These are phyloP conservation scores for Epirrita christyi DNA, from an alignment of 2,888 invertebrate genomes.

Conservation along the genomic window DNA sequence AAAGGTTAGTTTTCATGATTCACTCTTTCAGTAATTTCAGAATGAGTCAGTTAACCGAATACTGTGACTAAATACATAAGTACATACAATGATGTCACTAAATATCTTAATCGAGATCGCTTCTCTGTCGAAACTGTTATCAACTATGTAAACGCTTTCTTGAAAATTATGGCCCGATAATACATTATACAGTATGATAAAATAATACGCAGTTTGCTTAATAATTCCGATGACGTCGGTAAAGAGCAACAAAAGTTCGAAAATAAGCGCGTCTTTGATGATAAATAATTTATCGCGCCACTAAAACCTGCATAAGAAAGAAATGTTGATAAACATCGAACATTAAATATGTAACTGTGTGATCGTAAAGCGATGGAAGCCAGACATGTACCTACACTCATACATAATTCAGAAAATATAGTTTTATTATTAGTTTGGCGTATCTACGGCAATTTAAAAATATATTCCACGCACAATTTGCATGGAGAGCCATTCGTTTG, in stretches of 20 bases:
- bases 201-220: slow-evolving; percentile 60
- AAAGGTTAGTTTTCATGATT: slow-evolving; percentile 49
- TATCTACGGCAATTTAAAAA: slow-evolving; percentile 68
- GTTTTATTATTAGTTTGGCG: slow-evolving; percentile 52
- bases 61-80: slow-evolving; percentile 48
- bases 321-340: slow-evolving; percentile 85
- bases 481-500: slow-evolving; percentile 64
- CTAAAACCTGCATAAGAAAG: slow-evolving; percentile 84
- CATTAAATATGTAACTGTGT: slow-evolving; percentile 84
- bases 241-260: slow-evolving; percentile 77
- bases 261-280: slow-evolving; percentile 82
- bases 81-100: slow-evolving; percentile 66
- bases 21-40: slow-evolving; percentile 57
- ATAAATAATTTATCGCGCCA: slow-evolving; percentile 81
- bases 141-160: slow-evolving; percentile 51
- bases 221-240: slow-evolving; percentile 67
- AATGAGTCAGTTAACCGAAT: slow-evolving; percentile 66
- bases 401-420: slow-evolving; percentile 58
- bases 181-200: slow-evolving; percentile 50
- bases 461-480: slow-evolving; percentile 73
- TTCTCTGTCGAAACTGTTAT: slow-evolving; percentile 65
- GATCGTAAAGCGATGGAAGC: slow-evolving; percentile 80
- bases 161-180: slow-evolving; percentile 46
- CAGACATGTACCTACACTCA: slow-evolving; percentile 74
- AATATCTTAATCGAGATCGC: slow-evolving; percentile 50